Conservation (phyloP, 2,888 invertebrate species). For the Villa cingulata region DNA sequence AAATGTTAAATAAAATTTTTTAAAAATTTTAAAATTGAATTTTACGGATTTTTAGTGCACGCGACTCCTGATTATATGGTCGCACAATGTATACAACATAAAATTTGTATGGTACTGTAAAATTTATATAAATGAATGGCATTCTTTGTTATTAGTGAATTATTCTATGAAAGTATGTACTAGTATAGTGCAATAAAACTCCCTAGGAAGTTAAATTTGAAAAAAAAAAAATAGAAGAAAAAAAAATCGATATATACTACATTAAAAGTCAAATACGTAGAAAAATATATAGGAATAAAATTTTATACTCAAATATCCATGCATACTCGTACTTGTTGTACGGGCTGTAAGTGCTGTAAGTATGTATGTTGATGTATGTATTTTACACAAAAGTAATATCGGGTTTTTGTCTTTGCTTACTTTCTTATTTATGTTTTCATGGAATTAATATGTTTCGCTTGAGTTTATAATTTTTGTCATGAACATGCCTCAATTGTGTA, state of each 20-base stretch:
- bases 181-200: not conserved
- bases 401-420: slow-evolving; percentile 5
- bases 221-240: too few species aligned
- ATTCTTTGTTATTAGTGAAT: not conserved
- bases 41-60: slow-evolving; percentile 15
- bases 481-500: slow-evolving; percentile 1
- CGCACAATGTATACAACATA: not conserved
- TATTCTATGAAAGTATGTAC: too few species aligned
- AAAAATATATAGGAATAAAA: too few species aligned
- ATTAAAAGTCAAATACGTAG: too few species aligned
- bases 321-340: too few species aligned
- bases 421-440: slow-evolving; percentile 8
- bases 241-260: too few species aligned
- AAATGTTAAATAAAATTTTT: too few species aligned
- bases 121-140: slow-evolving; percentile 1
- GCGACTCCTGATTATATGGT: slow-evolving; percentile 11
- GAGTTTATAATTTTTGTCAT: not conserved
- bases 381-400: too few species aligned
- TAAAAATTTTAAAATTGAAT: slow-evolving; percentile 5
- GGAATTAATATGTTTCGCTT: not conserved
- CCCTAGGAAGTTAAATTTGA: not conserved
- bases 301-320: too few species aligned
- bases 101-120: too few species aligned
- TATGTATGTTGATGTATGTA: too few species aligned
- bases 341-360: too few species aligned